These are phyloP conservation scores for Triplophysa dalaica DNA, from an alignment of 2,113 vertebrate genomes.

Conservation along the genomic window DNA sequence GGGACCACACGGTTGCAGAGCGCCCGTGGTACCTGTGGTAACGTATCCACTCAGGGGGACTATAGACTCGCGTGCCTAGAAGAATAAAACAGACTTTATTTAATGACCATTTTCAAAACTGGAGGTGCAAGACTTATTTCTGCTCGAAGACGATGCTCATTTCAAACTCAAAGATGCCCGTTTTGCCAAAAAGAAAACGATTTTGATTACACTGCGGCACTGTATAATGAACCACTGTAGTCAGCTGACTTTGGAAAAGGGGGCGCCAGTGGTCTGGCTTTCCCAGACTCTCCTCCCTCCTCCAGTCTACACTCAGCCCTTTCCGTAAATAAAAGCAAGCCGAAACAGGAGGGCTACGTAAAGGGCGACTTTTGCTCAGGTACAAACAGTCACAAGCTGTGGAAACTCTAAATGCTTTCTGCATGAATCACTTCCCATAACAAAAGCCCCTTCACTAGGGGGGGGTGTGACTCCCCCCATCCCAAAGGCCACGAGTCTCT, in stretches of 20 bases:
- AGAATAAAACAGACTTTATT: constrained; percentile 8
- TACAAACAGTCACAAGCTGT: not conserved
- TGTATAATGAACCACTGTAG: constrained; percentile 22
- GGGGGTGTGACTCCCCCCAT: constrained; percentile 2
- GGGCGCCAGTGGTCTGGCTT: constrained; percentile 22
- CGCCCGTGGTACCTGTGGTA: constrained; percentile 95
- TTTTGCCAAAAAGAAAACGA: not conserved
- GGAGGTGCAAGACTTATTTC: not conserved
- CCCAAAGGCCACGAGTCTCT: constrained; percentile 64
- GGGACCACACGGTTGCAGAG: constrained; percentile 94
- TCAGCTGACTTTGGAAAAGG: constrained; percentile 39
- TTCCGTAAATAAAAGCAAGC: constrained; percentile 33
- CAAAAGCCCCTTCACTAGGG: constrained; percentile 41
- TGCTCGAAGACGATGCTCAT: not conserved
- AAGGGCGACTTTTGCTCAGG: constrained; percentile 7
- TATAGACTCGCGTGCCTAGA: constrained; percentile 93
- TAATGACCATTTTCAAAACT: not conserved
- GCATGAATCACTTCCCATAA: constrained; percentile 43
- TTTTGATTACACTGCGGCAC: constrained; percentile 35
- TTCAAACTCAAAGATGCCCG: not conserved
- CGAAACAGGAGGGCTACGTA: not conserved
- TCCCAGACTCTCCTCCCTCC: constrained; percentile 24
- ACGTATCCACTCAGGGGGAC: constrained; percentile 96
- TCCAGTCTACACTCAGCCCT: not conserved
- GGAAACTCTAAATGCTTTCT: constrained; percentile 9